These are phyloP conservation scores for Sipha flava DNA, from an alignment of 1,140 invertebrate species.

Conservation along the genomic window DNA sequence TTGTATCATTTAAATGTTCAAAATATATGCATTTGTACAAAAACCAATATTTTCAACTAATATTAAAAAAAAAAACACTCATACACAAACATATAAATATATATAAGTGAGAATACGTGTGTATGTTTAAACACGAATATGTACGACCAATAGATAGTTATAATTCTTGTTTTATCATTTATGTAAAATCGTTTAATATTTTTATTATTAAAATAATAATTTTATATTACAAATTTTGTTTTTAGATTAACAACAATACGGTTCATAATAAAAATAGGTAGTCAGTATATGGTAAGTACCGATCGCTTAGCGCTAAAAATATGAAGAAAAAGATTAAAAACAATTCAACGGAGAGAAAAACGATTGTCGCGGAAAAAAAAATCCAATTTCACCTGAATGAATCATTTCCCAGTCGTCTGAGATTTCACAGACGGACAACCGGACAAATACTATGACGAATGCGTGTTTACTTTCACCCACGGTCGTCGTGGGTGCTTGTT, in stretches of 20 bases:
- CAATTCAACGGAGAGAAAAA: neutral
- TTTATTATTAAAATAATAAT: no score
- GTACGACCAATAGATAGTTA: no score
- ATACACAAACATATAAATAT: no score
- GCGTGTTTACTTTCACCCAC: constrained; percentile 15
- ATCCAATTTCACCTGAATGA: neutral
- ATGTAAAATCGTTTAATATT: neutral
- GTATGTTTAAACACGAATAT: no score
- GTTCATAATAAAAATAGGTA: no score
- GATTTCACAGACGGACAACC: neutral
- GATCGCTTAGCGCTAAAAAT: neutral
- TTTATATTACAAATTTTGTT: no score
- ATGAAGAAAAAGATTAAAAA: neutral
- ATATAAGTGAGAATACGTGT: no score
- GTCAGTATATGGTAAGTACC: neutral
- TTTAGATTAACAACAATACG: no score
- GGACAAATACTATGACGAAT: constrained; percentile 11
- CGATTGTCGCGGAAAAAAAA: neutral
- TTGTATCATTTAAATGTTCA: no score
- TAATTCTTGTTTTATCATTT: neutral
- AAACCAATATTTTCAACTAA: no score
- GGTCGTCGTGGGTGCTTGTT: neutral
- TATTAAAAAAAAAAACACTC: no score
- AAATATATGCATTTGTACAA: no score
- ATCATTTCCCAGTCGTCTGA: neutral